Evolutionary conservation across 2,797 vertebrate genomes (phyloP).

Genomic region (Tenualosa ilisha): DNA sequence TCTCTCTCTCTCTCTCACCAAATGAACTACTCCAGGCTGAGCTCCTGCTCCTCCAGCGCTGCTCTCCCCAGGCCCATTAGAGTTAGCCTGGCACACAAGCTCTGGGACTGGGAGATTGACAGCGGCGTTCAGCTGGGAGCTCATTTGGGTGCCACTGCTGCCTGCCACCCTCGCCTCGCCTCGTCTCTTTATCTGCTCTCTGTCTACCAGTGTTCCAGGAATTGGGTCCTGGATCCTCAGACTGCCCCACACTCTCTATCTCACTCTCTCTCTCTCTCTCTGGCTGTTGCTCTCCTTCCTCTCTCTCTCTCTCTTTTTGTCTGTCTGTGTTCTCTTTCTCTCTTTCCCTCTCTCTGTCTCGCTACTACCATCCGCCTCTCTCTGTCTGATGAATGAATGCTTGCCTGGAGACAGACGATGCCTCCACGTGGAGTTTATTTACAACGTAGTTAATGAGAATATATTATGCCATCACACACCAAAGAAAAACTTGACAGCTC

Average conservation of each 20-base stretch:
- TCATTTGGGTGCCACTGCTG: not conserved
- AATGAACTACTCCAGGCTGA: not conserved
- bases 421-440: not conserved
- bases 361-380: not conserved
- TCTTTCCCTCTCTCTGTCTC: not conserved
- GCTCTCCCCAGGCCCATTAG: not conserved
- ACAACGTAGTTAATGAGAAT: not conserved
- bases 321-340: not conserved
- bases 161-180: not conserved
- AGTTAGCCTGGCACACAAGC: not conserved
- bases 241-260: not conserved
- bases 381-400: not conserved
- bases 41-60: not conserved
- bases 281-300: not conserved
- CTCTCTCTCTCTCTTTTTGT: not conserved
- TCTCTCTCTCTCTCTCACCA: not conserved
- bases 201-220: not conserved
- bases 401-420: not conserved
- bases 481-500: not conserved
- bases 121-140: slow-evolving; percentile 5
- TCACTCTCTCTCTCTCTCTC: not conserved
- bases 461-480: not conserved
- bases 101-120: not conserved
- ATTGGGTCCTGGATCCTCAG: not conserved
- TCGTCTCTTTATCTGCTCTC: not conserved